A percentile compares a stretch with the other conserved stretches of the same genome.
These are phyloP conservation scores for Diachasmimorpha longicaudata DNA, from an alignment of 1,140 invertebrate genomes.

Conservation along the genomic window DNA sequence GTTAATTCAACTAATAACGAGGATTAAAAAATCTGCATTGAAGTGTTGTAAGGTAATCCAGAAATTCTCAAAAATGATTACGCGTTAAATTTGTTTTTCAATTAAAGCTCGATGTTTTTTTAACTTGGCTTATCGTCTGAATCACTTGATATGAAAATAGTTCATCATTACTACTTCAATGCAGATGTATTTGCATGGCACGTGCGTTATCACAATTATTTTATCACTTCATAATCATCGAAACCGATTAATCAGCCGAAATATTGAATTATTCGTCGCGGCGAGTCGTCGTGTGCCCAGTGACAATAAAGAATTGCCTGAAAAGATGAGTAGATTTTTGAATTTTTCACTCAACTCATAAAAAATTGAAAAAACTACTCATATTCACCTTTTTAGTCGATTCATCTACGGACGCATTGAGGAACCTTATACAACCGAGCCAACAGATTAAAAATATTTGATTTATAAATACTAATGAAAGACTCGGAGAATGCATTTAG, in stretches of 20 bases:
- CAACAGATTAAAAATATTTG: neutral
- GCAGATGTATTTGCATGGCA: constrained; percentile 43
- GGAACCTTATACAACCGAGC: neutral
- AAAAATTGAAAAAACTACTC: neutral
- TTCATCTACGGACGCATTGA: neutral
- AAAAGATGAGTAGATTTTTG: neutral
- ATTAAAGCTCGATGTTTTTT: neutral
- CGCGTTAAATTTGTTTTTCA: neutral
- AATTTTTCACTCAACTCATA: neutral
- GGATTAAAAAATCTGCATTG: neutral
- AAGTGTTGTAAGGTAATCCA: neutral
- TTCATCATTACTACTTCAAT: neutral
- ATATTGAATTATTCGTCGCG: constrained; percentile 2
- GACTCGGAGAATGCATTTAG: constrained; percentile 12
- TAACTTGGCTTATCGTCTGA: neutral
- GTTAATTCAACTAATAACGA: neutral
- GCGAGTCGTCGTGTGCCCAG: constrained; percentile 5
- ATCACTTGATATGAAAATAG: neutral
- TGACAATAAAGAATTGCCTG: constrained; percentile 10
- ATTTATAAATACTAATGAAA: neutral
- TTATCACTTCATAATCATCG: neutral
- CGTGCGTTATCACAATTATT: constrained; percentile 38
- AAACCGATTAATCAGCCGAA: neutral
- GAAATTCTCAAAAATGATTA: too few species aligned
- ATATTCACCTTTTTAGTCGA: neutral